phyloP scores from a whole-genome alignment of 2,113 vertebrate genomes.

The Sardina pilchardus region DNA sequence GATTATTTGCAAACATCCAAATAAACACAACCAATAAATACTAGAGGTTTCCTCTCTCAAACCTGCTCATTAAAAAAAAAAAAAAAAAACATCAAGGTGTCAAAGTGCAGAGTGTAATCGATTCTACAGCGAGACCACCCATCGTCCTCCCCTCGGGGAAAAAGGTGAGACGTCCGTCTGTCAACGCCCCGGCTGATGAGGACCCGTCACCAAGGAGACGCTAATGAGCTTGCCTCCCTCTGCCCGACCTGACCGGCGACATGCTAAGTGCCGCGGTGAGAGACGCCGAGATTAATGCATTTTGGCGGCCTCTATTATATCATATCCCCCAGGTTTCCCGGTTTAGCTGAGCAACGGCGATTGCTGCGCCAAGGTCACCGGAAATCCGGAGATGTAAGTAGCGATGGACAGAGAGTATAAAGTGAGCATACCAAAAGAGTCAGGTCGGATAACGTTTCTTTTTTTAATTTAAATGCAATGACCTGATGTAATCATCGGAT shows the following conservation, averaged over 20 bases:
- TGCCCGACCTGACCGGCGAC: not conserved
- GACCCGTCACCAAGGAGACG: not conserved
- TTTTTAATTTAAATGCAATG: not conserved
- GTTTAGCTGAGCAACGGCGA: not conserved
- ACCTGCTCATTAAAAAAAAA: not conserved
- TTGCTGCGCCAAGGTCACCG: not conserved
- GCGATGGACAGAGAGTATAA: not conserved
- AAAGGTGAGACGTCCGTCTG: not conserved
- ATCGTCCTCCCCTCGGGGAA: not conserved
- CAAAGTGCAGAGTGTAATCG: not conserved
- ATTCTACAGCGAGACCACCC: not conserved
- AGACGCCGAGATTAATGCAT: not conserved
- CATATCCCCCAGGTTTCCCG: not conserved
- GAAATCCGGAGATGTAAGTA: not conserved
- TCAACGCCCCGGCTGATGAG: not conserved
- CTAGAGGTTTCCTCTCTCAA: not conserved
- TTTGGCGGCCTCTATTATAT: not conserved
- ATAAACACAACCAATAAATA: not conserved
- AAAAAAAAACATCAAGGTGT: not conserved
- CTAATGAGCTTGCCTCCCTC: slow-evolving; percentile 5
- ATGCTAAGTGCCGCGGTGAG: not conserved
- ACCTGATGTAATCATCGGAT: not conserved
- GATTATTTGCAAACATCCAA: not conserved
- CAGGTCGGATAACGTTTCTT: not conserved
- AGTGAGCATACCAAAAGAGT: not conserved